Conservation (phyloP, 2,888 invertebrate species). For the Drosophila tanythrix region DNA sequence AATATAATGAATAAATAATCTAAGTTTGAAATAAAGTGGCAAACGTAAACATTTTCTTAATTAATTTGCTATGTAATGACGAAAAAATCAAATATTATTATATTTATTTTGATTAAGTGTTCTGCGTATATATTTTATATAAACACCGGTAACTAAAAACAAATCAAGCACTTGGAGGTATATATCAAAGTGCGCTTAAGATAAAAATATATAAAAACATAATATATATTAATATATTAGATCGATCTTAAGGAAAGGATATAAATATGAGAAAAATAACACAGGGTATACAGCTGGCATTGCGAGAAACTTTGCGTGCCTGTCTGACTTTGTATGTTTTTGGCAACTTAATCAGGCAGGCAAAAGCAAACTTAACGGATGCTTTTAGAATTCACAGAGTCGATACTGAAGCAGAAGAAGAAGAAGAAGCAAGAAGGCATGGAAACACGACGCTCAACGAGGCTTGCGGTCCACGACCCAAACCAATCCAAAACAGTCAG, state of each 20-base stretch:
- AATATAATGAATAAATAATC: background rate
- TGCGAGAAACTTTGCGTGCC: background rate
- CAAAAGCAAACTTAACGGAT: constrained; percentile 67
- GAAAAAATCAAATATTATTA: background rate
- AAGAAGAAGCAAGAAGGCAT: constrained; percentile 24
- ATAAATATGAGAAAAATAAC: background rate
- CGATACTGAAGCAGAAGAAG: constrained; percentile 16
- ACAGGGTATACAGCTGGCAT: constrained; percentile 16
- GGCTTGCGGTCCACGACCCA: constrained; percentile 48
- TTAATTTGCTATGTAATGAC: background rate
- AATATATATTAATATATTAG: background rate
- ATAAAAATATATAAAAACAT: background rate
- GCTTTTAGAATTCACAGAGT: constrained; percentile 73
- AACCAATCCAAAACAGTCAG: constrained; percentile 35
- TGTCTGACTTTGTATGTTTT: constrained; percentile 55
- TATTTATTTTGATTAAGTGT: background rate
- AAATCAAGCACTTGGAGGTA: too few species aligned
- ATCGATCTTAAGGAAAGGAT: background rate
- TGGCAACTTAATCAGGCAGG: constrained; percentile 76
- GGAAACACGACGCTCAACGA: constrained; percentile 40
- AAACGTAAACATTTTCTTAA: background rate
- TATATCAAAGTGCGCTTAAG: background rate
- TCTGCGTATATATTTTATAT: too few species aligned
- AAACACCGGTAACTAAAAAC: too few species aligned
- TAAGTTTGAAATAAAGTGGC: background rate